Evolutionary conservation across 2,888 invertebrate genomes (phyloP).

Genomic region (Gibbula magus): DNA sequence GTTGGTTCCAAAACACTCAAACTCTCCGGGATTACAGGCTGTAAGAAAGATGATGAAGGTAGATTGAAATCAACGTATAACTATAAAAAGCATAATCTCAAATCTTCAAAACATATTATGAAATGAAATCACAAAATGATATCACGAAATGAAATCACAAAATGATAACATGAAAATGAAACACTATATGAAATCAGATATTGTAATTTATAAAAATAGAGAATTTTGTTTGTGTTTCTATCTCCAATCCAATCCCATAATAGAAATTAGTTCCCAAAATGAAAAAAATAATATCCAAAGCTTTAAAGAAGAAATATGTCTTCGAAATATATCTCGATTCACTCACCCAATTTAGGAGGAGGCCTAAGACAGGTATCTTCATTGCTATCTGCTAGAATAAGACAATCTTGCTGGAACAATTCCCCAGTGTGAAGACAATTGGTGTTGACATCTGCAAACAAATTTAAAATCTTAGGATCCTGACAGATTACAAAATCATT

Average conservation of each 20-base stretch:
- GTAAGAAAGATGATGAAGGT: slow-evolving; percentile 21
- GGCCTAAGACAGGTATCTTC: slow-evolving; percentile 30
- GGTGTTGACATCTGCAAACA: slow-evolving; percentile 31
- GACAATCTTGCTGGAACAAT: slow-evolving; percentile 36
- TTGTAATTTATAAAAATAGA: too few relatives aligned
- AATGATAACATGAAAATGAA: too few relatives aligned
- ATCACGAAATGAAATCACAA: too few relatives aligned
- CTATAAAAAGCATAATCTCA: background rate
- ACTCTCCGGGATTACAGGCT: slow-evolving; percentile 53
- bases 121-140: background rate
- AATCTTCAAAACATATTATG: background rate
- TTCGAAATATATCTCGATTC: too few relatives aligned
- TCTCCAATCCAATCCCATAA: too few relatives aligned
- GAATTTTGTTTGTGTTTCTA: too few relatives aligned
- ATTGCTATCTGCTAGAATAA: slow-evolving; percentile 1
- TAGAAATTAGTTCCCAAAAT: too few relatives aligned
- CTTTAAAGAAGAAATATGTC: too few relatives aligned
- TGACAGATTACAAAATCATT: too few relatives aligned
- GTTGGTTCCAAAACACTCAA: slow-evolving; percentile 70
- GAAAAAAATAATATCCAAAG: too few relatives aligned
- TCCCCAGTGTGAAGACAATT: background rate
- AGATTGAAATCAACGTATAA: background rate
- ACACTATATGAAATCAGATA: too few relatives aligned
- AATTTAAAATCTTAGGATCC: too few relatives aligned
- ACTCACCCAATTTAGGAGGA: slow-evolving; percentile 28